These are phyloP conservation scores for Hapalemur alaotrensis DNA, from an alignment of 2,797 vertebrate species.

Conservation along the genomic window DNA sequence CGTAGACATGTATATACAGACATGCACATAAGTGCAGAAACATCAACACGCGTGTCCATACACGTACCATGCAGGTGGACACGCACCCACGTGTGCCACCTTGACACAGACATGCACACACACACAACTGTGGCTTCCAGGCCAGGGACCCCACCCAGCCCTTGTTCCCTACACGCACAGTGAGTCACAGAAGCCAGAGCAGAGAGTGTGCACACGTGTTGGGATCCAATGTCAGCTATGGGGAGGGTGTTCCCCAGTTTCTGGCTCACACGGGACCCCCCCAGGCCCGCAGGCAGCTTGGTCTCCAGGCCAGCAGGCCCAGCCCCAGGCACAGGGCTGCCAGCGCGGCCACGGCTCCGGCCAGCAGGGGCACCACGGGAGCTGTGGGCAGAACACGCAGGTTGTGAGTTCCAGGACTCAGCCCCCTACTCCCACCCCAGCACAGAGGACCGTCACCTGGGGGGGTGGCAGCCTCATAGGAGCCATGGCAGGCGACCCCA, in stretches of 20 bases:
- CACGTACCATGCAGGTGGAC: rapidly evolving
- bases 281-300: constrained; percentile 43
- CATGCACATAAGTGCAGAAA: rapidly evolving
- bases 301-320: constrained; percentile 55
- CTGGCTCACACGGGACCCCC: background rate
- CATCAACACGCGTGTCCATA: rapidly evolving
- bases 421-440: background rate
- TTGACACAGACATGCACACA: constrained; percentile 85
- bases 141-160: background rate
- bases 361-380: constrained; percentile 58
- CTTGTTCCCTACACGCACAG: background rate
- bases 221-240: background rate
- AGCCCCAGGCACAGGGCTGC: constrained; percentile 48
- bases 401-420: background rate
- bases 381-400: constrained; percentile 29
- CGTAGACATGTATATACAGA: background rate
- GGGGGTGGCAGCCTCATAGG: background rate
- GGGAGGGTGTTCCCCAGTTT: background rate
- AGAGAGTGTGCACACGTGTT: constrained; percentile 51
- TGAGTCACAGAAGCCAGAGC: constrained; percentile 70
- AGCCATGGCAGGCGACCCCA: background rate
- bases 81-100: constrained; percentile 83
- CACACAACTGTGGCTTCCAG: background rate
- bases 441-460: constrained; percentile 48
- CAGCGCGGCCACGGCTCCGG: constrained; percentile 62